phyloP scores from a whole-genome alignment of 35 echinoderm and acorn worm species.

The Anneissia japonica region DNA sequence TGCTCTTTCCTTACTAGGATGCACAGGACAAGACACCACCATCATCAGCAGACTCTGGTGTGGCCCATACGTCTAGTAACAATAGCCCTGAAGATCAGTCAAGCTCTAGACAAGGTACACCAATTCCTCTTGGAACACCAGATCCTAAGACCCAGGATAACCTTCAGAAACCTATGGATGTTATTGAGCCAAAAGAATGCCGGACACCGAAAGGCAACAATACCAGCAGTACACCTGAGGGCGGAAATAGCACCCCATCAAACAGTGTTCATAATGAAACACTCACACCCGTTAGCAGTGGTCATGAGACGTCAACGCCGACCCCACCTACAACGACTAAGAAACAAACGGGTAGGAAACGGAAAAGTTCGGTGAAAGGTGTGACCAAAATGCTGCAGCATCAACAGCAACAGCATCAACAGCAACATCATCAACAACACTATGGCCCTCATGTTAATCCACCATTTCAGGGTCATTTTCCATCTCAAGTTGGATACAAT shows the following conservation, averaged over 20 bases:
- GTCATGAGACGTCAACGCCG: not conserved
- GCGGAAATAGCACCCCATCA: not conserved
- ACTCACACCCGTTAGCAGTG: not conserved
- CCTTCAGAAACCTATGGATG: not conserved
- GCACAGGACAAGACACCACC: not conserved
- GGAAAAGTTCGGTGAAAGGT: not conserved
- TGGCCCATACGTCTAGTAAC: not conserved
- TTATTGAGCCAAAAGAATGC: not conserved
- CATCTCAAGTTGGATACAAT: not conserved
- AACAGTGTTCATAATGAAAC: not conserved
- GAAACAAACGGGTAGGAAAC: not conserved
- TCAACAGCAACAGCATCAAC: not conserved
- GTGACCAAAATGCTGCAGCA: not conserved
- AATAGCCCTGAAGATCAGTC: not conserved
- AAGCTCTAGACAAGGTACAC: not conserved
- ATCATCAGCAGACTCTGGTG: not conserved
- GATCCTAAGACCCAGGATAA: not conserved
- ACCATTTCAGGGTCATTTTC: not conserved
- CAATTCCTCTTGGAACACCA: not conserved
- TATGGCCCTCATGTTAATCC: not conserved
- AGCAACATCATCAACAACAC: conserved; percentile 10
- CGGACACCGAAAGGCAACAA: not conserved
- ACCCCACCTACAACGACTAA: not conserved
- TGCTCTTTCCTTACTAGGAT: not conserved
- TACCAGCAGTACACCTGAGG: not conserved